Percentiles rank a stretch among this genome's conserved stretches.
Evolutionary conservation across 2,797 vertebrate genomes (phyloP).

Genomic region (Otus scops): DNA sequence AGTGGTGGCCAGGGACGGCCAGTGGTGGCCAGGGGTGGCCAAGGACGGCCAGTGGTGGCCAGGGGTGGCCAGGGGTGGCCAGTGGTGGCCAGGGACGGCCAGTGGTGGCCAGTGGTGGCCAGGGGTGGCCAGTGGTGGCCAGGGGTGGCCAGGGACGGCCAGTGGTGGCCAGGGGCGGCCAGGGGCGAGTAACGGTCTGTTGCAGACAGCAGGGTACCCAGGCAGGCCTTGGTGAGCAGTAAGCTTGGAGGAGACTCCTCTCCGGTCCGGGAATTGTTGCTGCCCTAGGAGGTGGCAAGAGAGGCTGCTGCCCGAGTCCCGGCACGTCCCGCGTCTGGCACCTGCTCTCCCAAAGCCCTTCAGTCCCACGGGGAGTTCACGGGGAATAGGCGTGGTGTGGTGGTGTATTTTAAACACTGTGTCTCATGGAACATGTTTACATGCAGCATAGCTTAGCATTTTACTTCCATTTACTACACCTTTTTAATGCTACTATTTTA

Average conservation of each 20-base stretch:
- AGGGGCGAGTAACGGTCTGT: no score
- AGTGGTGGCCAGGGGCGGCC: no score
- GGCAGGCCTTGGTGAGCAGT: background rate
- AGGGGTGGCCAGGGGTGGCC: no score
- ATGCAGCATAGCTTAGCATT: background rate
- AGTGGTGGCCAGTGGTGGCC: no score
- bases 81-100: no score
- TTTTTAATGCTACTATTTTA: background rate
- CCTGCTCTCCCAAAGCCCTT: background rate
- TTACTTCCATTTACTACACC: background rate
- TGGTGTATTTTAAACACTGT: background rate
- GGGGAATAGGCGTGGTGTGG: background rate
- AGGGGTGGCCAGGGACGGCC: no score
- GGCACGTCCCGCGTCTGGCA: fast-evolving
- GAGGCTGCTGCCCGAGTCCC: no score
- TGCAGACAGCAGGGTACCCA: background rate
- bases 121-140: no score
- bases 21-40: no score
- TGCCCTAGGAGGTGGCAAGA: background rate
- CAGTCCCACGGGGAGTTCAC: background rate
- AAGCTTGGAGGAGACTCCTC: background rate
- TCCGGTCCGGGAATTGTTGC: no score
- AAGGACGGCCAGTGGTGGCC: no score
- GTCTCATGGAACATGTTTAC: background rate
- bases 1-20: no score